phyloP scores from a whole-genome alignment of 2,888 invertebrate species.

The Cantharis nigra region DNA sequence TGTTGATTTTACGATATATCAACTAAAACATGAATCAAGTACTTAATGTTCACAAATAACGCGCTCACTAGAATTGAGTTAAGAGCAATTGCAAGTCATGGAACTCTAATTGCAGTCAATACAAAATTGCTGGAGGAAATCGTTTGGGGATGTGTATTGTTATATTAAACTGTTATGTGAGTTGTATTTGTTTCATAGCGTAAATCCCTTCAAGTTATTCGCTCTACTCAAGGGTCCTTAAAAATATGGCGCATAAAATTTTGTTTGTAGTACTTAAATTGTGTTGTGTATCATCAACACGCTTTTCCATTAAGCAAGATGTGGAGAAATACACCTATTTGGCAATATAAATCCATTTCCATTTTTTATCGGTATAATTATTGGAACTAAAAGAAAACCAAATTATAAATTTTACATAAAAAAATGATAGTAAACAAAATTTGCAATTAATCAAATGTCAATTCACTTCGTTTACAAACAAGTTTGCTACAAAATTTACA shows the following conservation, averaged over 20 bases:
- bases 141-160: slow-evolving; percentile 30
- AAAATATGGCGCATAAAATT: slow-evolving; percentile 42
- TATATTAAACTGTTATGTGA: slow-evolving; percentile 37
- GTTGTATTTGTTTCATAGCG: slow-evolving; percentile 41
- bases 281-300: slow-evolving; percentile 14
- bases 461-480: slow-evolving; percentile 24
- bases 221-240: slow-evolving; percentile 40
- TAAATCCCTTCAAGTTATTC: slow-evolving; percentile 26
- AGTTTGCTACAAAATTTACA: slow-evolving; percentile 47
- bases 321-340: not conserved
- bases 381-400: not conserved
- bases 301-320: not conserved
- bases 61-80: slow-evolving; percentile 48
- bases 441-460: slow-evolving; percentile 28
- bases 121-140: slow-evolving; percentile 38
- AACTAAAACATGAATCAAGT: slow-evolving; percentile 37
- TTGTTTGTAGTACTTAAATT: slow-evolving; percentile 14
- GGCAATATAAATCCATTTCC: not conserved
- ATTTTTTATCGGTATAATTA: not conserved
- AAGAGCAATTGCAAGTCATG: slow-evolving; percentile 53
- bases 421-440: slow-evolving; percentile 14
- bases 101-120: slow-evolving; percentile 47
- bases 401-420: not conserved
- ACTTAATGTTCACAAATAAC: slow-evolving; percentile 48
- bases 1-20: not conserved